Evolutionary conservation across 2,797 vertebrate species (phyloP).

Genomic region (Macrochelys suwanniensis): DNA sequence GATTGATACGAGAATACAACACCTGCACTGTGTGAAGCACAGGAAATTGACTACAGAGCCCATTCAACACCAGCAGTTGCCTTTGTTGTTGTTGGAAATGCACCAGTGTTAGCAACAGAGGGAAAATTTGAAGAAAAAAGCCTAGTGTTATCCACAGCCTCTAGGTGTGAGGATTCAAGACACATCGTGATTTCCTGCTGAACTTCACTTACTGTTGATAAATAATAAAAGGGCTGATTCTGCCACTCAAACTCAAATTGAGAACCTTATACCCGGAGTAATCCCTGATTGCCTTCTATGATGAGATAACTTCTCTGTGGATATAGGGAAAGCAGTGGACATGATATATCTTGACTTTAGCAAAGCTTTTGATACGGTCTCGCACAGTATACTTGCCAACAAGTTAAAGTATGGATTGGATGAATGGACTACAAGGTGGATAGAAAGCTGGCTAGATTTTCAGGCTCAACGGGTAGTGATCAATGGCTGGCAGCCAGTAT

Average conservation of each 20-base stretch:
- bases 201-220: neutral
- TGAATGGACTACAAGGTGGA: no score
- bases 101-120: neutral
- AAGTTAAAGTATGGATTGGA: no score
- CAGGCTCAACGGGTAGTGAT: no score
- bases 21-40: no score
- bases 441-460: no score
- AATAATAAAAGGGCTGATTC: rapidly evolving
- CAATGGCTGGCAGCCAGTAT: no score
- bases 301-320: no score
- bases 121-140: neutral
- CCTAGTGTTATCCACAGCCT: neutral
- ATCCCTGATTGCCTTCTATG: neutral
- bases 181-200: neutral
- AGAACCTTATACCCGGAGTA: neutral
- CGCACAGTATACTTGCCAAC: no score
- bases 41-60: neutral
- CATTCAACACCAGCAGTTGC: neutral
- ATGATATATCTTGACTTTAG: no score
- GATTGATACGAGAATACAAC: neutral
- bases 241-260: neutral
- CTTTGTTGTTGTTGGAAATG: neutral
- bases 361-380: no score
- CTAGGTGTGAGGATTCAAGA: neutral
- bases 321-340: no score